These are phyloP conservation scores for Metridium senile DNA, from an alignment of 92 coral and sea anemone genomes.

Conservation along the genomic window DNA sequence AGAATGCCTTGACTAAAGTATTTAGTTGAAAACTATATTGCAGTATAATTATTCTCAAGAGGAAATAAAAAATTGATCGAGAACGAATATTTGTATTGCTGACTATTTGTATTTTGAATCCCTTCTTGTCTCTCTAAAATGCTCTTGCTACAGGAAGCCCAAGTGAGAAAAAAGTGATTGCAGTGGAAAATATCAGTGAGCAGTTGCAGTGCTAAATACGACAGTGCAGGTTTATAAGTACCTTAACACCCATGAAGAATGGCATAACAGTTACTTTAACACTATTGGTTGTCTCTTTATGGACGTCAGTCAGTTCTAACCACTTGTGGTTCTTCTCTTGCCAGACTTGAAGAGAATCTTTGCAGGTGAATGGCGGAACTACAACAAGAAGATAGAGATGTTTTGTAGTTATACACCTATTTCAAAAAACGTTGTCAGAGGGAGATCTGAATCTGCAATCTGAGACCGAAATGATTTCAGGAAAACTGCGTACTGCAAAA, in stretches of 20 bases:
- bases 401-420: too few species aligned
- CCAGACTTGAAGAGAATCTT: constrained; percentile 87
- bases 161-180: not conserved
- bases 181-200: not conserved
- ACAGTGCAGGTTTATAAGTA: constrained; percentile 7
- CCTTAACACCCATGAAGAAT: constrained; percentile 98
- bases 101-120: too few species aligned
- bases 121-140: too few species aligned
- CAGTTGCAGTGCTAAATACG: not conserved
- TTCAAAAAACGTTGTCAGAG: too few species aligned
- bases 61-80: too few species aligned
- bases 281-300: constrained; percentile 87
- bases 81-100: too few species aligned
- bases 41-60: too few species aligned
- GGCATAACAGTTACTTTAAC: constrained; percentile 95
- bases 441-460: too few species aligned
- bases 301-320: constrained; percentile 96
- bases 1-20: too few species aligned
- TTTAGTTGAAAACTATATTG: too few species aligned
- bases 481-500: too few species aligned
- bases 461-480: too few species aligned
- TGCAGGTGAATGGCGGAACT: constrained; percentile 82
- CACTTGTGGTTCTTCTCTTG: constrained; percentile 93
- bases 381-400: not conserved
- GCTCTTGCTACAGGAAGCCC: not conserved